Evolutionary conservation across 30 jellyfish, hydroid and myxozoan species (phyloP).

Genomic region (Clytia hemisphaerica): DNA sequence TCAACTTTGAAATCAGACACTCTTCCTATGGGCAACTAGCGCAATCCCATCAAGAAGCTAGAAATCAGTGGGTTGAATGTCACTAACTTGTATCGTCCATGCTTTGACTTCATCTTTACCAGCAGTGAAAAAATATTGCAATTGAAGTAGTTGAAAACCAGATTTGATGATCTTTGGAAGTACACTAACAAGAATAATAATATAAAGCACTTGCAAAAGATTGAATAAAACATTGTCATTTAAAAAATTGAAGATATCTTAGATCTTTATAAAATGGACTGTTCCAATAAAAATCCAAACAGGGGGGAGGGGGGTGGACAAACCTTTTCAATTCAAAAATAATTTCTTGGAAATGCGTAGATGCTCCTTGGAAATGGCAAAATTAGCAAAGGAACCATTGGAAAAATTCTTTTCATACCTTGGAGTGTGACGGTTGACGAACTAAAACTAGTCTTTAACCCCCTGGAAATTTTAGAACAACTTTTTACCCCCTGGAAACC

Average conservation of each 20-base stretch:
- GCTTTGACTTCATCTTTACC: conserved; percentile 99
- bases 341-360: neutral
- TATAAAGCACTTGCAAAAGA: neutral
- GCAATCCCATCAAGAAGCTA: neutral
- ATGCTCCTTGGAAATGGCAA: neutral
- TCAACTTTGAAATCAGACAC: neutral
- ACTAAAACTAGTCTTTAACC: too few relatives aligned
- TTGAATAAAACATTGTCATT: too few relatives aligned
- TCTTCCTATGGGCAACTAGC: neutral
- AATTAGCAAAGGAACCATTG: too few relatives aligned
- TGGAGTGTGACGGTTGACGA: too few relatives aligned
- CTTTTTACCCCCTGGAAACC: too few relatives aligned
- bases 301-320: too few relatives aligned
- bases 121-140: conserved; percentile 94
- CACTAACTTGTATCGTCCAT: conserved; percentile 85
- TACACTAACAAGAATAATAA: conserved; percentile 33
- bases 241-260: too few relatives aligned
- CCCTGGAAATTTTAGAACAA: too few relatives aligned
- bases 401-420: too few relatives aligned
- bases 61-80: neutral
- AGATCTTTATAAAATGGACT: too few relatives aligned
- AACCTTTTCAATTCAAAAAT: neutral
- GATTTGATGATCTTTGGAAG: conserved; percentile 80
- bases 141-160: conserved; percentile 77
- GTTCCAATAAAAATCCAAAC: too few relatives aligned